These are phyloP conservation scores for Amphibalanus amphitrite DNA, from an alignment of 1,140 invertebrate species.

Conservation along the genomic window DNA sequence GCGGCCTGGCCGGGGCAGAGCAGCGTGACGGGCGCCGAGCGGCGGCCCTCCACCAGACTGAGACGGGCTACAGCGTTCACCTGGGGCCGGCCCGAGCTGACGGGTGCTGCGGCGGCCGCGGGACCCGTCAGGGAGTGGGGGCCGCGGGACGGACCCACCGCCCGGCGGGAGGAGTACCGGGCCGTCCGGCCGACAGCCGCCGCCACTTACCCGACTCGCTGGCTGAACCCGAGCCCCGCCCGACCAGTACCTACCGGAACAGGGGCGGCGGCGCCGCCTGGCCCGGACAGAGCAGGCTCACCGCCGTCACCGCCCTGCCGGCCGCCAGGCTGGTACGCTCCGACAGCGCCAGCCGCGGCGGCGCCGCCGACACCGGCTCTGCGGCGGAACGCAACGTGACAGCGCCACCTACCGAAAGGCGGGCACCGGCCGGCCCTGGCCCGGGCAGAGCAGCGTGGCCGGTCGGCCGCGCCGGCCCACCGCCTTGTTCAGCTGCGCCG, in stretches of 20 bases:
- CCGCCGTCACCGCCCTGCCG: not conserved
- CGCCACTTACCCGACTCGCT: not conserved
- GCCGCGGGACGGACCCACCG: not conserved
- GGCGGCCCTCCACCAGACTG: not conserved
- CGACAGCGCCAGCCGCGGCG: not conserved
- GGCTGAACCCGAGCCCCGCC: not conserved
- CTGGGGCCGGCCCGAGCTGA: not conserved
- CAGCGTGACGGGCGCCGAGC: constrained; percentile 1
- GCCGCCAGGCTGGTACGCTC: not conserved
- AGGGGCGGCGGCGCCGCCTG: not conserved
- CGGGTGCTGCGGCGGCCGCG: not conserved
- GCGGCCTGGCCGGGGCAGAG: constrained; percentile 17
- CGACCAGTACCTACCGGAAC: not conserved
- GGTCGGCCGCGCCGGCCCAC: not conserved
- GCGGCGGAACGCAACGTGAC: too few species aligned
- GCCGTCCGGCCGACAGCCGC: too few species aligned
- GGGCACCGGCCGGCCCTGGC: not conserved
- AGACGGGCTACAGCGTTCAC: not conserved
- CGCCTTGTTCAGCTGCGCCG: not conserved
- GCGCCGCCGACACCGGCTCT: not conserved
- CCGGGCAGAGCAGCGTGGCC: not conserved
- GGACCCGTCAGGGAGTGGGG: too few species aligned
- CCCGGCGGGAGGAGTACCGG: not conserved
- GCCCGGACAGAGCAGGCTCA: not conserved
- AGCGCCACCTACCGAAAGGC: not conserved